These are phyloP conservation scores for Anthopleura xanthogrammica DNA, from an alignment of 92 coral and sea anemone genomes.

Conservation along the genomic window DNA sequence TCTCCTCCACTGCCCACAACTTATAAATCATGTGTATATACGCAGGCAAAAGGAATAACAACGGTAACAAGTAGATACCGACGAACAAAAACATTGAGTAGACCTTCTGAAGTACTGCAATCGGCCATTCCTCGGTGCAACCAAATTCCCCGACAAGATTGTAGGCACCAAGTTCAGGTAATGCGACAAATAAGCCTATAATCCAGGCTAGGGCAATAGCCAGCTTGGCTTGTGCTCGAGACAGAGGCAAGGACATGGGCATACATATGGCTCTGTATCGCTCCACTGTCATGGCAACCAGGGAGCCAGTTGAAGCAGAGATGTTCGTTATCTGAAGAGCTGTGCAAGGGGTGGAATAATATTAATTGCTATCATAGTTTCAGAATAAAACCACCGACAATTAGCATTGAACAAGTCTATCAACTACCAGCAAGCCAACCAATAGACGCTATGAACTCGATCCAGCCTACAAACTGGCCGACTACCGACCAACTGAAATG, in stretches of 20 bases:
- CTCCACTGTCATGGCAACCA: conserved; percentile 90
- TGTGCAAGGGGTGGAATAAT: conserved; percentile 10
- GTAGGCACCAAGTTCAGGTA: conserved; percentile 88
- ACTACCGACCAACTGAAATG: no score
- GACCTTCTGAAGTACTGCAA: conserved; percentile 37
- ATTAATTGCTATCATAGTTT: not conserved
- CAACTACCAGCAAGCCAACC: not conserved
- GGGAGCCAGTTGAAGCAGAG: conserved; percentile 85
- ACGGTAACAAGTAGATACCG: conserved; percentile 72
- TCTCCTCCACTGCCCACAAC: conserved; percentile 62
- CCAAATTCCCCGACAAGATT: conserved; percentile 20
- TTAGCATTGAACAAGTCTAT: not conserved
- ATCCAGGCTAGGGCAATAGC: conserved; percentile 76
- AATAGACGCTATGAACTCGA: no score
- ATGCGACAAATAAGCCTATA: conserved; percentile 73
- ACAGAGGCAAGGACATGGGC: conserved; percentile 82
- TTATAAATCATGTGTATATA: conserved; percentile 75
- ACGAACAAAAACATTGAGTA: conserved; percentile 75
- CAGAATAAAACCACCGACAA: not conserved
- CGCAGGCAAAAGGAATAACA: conserved; percentile 76
- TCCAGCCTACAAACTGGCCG: no score
- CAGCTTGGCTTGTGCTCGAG: conserved; percentile 84
- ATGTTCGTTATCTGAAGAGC: conserved; percentile 82
- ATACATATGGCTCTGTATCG: conserved; percentile 92
- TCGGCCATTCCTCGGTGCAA: conserved; percentile 81